Percentiles rank a stretch among this genome's conserved stretches.
Conservation (phyloP, 2,797 vertebrate genomes). For the Urosaurus nigricauda region DNA sequence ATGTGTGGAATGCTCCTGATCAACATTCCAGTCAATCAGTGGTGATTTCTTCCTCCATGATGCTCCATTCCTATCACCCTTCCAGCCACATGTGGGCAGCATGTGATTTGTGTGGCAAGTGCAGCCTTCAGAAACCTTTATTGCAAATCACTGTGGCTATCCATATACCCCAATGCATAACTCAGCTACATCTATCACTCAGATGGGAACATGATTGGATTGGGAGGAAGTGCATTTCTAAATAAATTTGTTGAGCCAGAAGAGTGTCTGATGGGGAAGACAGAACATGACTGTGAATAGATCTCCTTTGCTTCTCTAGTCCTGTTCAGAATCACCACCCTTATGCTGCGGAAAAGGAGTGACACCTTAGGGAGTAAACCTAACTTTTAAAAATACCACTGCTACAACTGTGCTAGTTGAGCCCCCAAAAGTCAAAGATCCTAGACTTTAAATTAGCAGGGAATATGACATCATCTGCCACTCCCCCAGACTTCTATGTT, state of each 20-base stretch:
- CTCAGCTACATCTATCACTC: neutral
- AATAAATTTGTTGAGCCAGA: too few relatives aligned
- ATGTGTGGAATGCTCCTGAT: neutral
- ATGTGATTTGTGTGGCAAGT: neutral
- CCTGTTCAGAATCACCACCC: neutral
- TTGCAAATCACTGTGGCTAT: neutral
- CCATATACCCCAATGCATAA: neutral
- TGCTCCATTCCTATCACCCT: neutral
- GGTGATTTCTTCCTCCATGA: too few relatives aligned
- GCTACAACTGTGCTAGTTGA: neutral
- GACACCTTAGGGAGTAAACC: neutral
- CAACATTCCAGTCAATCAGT: neutral
- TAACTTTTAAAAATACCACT: neutral
- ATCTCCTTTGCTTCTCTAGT: neutral
- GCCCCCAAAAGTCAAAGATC: too few relatives aligned
- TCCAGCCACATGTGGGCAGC: neutral
- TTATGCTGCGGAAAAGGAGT: neutral
- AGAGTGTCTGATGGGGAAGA: neutral
- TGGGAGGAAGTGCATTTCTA: neutral
- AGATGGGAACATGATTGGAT: neutral
- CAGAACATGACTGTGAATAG: neutral
- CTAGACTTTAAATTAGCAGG: too few relatives aligned
- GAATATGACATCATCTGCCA: too few relatives aligned
- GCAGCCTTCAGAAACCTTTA: neutral
- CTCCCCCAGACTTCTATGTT: too few relatives aligned